A percentile compares a stretch with the other conserved stretches of the same genome.
Evolutionary conservation across 1,140 invertebrate genomes (phyloP).

Genomic region (Galleria mellonella): DNA sequence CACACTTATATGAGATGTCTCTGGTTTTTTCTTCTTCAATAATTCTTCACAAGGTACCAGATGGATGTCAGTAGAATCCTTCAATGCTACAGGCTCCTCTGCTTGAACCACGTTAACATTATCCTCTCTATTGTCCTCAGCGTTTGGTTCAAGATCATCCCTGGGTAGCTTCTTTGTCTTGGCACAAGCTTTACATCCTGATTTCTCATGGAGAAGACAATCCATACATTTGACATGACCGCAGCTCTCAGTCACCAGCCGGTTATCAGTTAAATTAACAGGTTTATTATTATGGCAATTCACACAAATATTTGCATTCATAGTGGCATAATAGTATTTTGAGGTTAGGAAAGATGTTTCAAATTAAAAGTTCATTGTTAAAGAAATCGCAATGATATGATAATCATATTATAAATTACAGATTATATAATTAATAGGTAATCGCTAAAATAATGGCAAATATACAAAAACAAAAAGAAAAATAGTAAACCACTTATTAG

Average conservation of each 20-base stretch:
- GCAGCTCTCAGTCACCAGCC: constrained; percentile 73
- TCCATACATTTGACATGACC: constrained; percentile 74
- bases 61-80: neutral
- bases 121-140: neutral
- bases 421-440: neutral
- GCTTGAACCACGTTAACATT: neutral
- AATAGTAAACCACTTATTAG: no score
- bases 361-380: neutral
- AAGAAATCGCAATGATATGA: no score
- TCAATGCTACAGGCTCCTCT: neutral
- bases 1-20: constrained; percentile 48
- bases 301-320: constrained; percentile 59
- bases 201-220: constrained; percentile 68
- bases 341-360: constrained; percentile 33
- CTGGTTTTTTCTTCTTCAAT: constrained; percentile 35
- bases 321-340: constrained; percentile 26
- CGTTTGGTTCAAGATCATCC: neutral
- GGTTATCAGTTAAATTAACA: constrained; percentile 66
- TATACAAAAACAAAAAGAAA: no score
- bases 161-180: neutral
- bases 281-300: constrained; percentile 56
- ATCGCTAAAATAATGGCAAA: no score
- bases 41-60: neutral
- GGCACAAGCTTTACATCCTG: constrained; percentile 59
- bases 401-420: no score